Evolutionary conservation across 2,797 vertebrate genomes (phyloP).

Genomic region (Sebastes minor): DNA sequence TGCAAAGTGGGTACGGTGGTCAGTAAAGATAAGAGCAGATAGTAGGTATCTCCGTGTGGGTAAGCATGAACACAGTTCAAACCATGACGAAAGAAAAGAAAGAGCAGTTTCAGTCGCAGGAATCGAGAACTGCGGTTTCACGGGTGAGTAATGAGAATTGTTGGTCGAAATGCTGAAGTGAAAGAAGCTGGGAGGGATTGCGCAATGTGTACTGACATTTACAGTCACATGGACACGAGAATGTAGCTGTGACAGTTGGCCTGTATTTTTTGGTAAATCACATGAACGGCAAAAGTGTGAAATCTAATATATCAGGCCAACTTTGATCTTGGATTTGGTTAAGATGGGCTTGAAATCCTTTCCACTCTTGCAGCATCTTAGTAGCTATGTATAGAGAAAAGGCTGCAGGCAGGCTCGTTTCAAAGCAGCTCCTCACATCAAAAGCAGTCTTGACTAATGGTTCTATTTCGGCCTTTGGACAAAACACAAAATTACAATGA

Average conservation of each 20-base stretch:
- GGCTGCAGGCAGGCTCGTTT: slow-evolving; percentile 50
- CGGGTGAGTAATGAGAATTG: not conserved
- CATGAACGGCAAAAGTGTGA: slow-evolving; percentile 47
- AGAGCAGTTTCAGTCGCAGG: not conserved
- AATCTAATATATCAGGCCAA: slow-evolving; percentile 49
- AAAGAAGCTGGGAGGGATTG: not conserved
- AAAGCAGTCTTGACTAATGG: slow-evolving; percentile 39
- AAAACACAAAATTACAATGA: slow-evolving; percentile 30
- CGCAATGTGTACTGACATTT: slow-evolving; percentile 14
- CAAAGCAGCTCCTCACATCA: slow-evolving; percentile 59
- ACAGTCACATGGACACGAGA: slow-evolving; percentile 35
- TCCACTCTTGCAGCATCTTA: slow-evolving; percentile 29
- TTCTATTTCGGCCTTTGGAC: slow-evolving; percentile 37
- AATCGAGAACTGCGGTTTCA: not conserved
- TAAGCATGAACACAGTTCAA: not conserved
- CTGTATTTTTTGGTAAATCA: slow-evolving; percentile 35
- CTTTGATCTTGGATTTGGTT: slow-evolving; percentile 67
- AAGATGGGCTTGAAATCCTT: slow-evolving; percentile 59
- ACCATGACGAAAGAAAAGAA: not conserved
- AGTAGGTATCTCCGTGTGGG: not conserved
- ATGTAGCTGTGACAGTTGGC: slow-evolving; percentile 19
- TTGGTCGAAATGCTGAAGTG: not conserved
- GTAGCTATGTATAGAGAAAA: slow-evolving; percentile 49
- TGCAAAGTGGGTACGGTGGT: not conserved
- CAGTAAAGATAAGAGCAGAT: slow-evolving; percentile 27